Evolutionary conservation across 2,888 invertebrate species (phyloP).

Genomic region (Aporophyla nigra): DNA sequence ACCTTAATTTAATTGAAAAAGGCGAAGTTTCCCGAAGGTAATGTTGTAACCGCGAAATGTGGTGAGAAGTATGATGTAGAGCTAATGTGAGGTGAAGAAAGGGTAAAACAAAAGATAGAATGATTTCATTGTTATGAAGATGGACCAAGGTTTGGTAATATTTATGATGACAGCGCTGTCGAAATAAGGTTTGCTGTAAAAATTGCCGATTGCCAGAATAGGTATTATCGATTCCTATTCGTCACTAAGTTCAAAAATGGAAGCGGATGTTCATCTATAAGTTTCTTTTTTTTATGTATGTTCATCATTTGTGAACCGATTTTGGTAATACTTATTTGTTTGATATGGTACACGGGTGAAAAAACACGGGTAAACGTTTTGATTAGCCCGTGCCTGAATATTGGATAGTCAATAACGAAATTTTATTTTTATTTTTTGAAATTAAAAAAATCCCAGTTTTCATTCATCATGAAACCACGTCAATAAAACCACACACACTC

Average conservation of each 20-base stretch:
- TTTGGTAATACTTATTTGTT: too few relatives aligned
- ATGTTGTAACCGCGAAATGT: constrained; percentile 58
- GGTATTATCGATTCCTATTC: background rate
- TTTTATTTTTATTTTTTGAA: constrained; percentile 6
- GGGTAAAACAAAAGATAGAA: constrained; percentile 18
- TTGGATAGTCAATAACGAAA: background rate
- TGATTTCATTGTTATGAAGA: constrained; percentile 8
- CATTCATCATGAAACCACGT: background rate
- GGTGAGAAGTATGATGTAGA: constrained; percentile 25
- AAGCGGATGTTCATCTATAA: too few relatives aligned
- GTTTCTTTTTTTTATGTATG: too few relatives aligned
- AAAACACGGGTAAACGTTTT: background rate
- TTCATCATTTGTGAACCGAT: too few relatives aligned
- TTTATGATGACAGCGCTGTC: background rate
- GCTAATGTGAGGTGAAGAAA: constrained; percentile 22
- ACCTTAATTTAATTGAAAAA: constrained; percentile 65
- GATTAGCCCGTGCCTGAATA: background rate
- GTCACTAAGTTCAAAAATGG: too few relatives aligned
- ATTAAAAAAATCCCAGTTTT: background rate
- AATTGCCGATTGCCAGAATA: rapidly evolving
- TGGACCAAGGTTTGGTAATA: background rate
- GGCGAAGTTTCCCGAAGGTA: constrained; percentile 38
- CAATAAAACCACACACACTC: background rate
- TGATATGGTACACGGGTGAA: too few relatives aligned
- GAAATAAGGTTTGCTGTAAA: background rate